phyloP scores from a whole-genome alignment of 2,888 invertebrate genomes.

The Silvanus unidentatus region DNA sequence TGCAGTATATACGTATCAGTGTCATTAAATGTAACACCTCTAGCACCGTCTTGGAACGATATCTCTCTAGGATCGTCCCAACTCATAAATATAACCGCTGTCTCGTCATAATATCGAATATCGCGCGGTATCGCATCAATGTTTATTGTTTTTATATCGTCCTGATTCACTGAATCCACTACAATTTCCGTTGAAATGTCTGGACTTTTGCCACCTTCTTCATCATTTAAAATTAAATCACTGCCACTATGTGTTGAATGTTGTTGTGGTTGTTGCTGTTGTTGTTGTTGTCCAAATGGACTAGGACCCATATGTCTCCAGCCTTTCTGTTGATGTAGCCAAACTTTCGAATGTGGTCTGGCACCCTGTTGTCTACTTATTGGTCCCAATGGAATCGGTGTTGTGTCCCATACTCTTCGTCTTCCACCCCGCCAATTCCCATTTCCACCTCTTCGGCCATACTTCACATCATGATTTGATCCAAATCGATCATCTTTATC shows the following conservation, averaged over 20 bases:
- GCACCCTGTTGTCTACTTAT: not conserved
- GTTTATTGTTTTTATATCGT: conserved; percentile 71
- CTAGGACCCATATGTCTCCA: not conserved
- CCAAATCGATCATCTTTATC: conserved; percentile 28
- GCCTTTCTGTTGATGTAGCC: not conserved
- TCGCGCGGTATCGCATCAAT: conserved; percentile 77
- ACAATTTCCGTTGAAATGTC: conserved; percentile 18
- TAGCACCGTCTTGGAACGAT: conserved; percentile 73
- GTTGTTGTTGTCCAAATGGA: not conserved
- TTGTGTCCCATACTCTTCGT: conserved; percentile 35
- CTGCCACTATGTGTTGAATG: conserved; percentile 14
- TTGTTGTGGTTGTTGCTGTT: no score
- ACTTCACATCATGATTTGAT: conserved; percentile 1
- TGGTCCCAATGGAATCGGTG: not conserved
- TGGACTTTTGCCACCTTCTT: conserved; percentile 22
- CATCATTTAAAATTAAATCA: conserved; percentile 9
- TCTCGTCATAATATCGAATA: conserved; percentile 80
- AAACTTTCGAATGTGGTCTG: no score
- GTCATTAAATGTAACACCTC: conserved; percentile 71
- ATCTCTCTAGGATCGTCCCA: conserved; percentile 84
- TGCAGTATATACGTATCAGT: conserved; percentile 60
- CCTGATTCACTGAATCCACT: conserved; percentile 49
- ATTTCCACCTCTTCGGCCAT: conserved; percentile 8
- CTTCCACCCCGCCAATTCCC: conserved; percentile 36
- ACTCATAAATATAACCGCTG: conserved; percentile 76